Evolutionary conservation across 2,797 vertebrate genomes (phyloP).

Genomic region (Microhierax caerulescens): DNA sequence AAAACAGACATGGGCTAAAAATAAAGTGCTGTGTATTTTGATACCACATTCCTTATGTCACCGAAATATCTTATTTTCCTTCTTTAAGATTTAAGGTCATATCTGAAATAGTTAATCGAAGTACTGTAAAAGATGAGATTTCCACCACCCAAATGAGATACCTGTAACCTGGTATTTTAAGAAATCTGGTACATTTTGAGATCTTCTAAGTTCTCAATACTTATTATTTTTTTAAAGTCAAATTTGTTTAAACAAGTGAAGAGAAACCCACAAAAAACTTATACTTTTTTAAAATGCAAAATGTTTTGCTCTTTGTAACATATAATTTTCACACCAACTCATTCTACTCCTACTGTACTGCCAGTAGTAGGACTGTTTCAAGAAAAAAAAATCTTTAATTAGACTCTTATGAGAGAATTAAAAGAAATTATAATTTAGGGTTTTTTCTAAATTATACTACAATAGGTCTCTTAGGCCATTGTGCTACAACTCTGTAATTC

Average conservation of each 20-base stretch:
- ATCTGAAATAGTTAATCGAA: constrained; percentile 26
- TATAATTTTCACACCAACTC: not conserved
- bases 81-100: constrained; percentile 10
- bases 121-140: not conserved
- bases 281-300: not conserved
- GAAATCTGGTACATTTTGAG: not conserved
- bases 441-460: not conserved
- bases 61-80: not conserved
- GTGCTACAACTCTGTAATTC: not conserved
- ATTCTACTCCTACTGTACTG: not conserved
- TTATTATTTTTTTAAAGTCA: not conserved
- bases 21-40: not conserved
- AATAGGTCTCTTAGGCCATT: not conserved
- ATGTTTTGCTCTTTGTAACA: not conserved
- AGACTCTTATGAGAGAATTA: not conserved
- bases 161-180: not conserved
- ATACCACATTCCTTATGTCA: constrained; percentile 18
- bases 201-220: not conserved
- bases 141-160: not conserved
- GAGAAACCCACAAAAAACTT: not conserved
- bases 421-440: not conserved
- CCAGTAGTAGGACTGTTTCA: not conserved
- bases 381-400: constrained; percentile 18
- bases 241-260: not conserved
- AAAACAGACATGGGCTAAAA: constrained; percentile 2